Evolutionary conservation across 2,113 vertebrate genomes (phyloP).

Genomic region (Heloderma charlesbogerti): DNA sequence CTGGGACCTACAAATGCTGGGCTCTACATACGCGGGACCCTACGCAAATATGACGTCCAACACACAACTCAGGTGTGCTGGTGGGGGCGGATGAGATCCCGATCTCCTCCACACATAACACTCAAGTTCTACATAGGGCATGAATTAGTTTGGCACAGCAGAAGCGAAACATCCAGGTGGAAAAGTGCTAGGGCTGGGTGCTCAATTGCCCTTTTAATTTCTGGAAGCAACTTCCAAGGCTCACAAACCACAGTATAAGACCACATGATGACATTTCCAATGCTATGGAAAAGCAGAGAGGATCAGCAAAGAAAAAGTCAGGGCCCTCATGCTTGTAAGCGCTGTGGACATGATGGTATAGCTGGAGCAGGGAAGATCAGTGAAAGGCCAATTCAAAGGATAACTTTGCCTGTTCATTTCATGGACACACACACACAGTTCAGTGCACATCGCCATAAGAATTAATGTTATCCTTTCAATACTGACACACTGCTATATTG

Average conservation of each 20-base stretch:
- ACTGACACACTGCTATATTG: constrained; percentile 35
- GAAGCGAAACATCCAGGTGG: constrained; percentile 36
- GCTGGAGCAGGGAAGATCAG: constrained; percentile 12
- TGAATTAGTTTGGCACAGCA: not conserved
- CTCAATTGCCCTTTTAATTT: not conserved
- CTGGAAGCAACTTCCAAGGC: constrained; percentile 52
- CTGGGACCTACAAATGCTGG: not conserved
- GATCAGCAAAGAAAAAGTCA: constrained; percentile 57
- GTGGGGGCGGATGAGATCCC: too few species aligned
- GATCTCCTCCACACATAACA: constrained; percentile 6
- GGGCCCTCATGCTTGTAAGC: constrained; percentile 54
- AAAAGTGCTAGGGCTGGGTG: not conserved
- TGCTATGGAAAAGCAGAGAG: constrained; percentile 67
- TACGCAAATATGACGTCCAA: not conserved
- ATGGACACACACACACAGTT: not conserved
- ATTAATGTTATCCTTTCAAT: constrained; percentile 44
- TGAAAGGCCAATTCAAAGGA: constrained; percentile 41
- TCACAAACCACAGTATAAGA: constrained; percentile 44
- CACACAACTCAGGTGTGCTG: not conserved
- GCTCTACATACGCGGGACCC: not conserved
- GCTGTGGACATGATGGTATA: constrained; percentile 49
- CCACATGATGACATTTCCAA: constrained; percentile 52
- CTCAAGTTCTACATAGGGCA: constrained; percentile 19
- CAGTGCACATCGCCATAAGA: constrained; percentile 22
- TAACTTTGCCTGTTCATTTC: constrained; percentile 14